Evolutionary conservation across 2,888 invertebrate species (phyloP), one percentile per base, ranked within the genome.

Genomic region (Leptothorax acervorum): DNA sequence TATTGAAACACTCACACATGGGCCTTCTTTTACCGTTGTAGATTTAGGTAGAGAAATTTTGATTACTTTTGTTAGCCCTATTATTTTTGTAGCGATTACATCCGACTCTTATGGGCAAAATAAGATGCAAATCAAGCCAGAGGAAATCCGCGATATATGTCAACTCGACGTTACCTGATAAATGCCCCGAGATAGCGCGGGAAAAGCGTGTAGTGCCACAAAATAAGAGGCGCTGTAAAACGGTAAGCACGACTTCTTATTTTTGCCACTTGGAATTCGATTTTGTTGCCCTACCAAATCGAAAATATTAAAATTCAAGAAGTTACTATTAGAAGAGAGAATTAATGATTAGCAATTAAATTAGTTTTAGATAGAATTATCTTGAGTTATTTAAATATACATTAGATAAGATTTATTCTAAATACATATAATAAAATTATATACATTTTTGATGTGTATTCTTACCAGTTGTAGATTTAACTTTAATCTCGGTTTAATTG

Each of bases 111-210:
- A 92, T 95, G 35, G 94, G 94, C 3, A 94, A 93, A 91, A 95
- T 95, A 68, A 95, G 94, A 87, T 93, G 93, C 84, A 95, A 95
- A 90, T 94, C 95, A 3, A 94, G 94, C 91, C 95, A 94, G 85
- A 93, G 95, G 70, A 94, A 93, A 88, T 94, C 95, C 51, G 94
- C 95, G 18, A 93, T 94, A 62, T 95, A 94, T 48, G 91, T 95
- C 48, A 94, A 94, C 84, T 89, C 94, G 57, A 87, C 93, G 63
- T 91, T 93, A 2, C 87, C 92, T 28, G 94, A 94, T 15, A 94
- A 94, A 86, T 91, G 91, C 45, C 89, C 92, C 53, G 94, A 94
- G 85, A 84, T 93, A 55, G 86, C 92, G 2, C 94, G 91, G 85
- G 91, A 91, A 9, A 95, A 94, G 78, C 89, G 93, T n/a, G 1